Conservation (phyloP, 2,797 vertebrate species). For the Glossophaga mutica region DNA sequence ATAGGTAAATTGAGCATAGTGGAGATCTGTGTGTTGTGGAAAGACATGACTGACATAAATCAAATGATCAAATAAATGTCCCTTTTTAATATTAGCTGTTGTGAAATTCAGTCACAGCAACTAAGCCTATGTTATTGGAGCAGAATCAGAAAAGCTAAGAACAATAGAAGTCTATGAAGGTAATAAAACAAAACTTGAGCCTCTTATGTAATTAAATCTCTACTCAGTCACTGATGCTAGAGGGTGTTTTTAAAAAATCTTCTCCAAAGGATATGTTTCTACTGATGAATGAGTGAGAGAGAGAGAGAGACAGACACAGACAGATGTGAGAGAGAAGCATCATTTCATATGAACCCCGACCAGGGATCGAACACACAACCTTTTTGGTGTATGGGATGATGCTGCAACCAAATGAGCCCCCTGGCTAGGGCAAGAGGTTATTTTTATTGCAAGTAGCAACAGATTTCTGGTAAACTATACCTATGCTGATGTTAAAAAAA, state of each 20-base stretch:
- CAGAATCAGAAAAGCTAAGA: not conserved
- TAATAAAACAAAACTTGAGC: not conserved
- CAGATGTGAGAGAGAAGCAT: not conserved
- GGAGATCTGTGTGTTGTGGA: not conserved
- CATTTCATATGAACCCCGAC: not conserved
- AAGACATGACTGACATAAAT: not conserved
- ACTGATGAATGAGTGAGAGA: not conserved
- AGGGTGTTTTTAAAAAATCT: not conserved
- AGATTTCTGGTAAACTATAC: not conserved
- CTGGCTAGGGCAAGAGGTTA: not conserved
- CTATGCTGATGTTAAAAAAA: not conserved
- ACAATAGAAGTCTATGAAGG: not conserved
- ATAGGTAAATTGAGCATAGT: not conserved
- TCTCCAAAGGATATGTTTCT: not conserved
- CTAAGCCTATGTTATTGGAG: not conserved
- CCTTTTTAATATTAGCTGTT: not conserved
- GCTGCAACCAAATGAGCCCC: not conserved
- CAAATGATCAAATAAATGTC: not conserved
- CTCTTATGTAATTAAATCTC: not conserved
- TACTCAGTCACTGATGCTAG: not conserved
- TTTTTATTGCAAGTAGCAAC: not conserved
- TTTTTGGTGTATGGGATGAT: not conserved
- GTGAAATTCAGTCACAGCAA: not conserved
- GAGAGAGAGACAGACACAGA: too few species aligned
- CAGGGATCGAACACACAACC: not conserved